These are phyloP conservation scores for Zophobas morio DNA, from an alignment of 1,140 invertebrate species.

Conservation along the genomic window DNA sequence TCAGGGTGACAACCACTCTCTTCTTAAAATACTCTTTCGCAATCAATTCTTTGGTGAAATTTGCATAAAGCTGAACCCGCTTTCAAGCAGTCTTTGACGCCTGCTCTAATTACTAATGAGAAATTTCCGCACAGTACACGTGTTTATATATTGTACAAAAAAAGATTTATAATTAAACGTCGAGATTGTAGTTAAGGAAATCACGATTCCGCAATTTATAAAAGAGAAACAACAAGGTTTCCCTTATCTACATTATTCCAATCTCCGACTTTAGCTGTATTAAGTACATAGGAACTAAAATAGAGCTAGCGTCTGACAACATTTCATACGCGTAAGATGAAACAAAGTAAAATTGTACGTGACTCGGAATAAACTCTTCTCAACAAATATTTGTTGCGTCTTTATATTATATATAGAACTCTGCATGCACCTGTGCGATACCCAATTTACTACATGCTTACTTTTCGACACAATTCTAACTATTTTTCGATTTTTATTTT, in stretches of 20 bases:
- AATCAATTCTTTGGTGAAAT: conserved; percentile 30
- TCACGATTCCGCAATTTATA: conserved; percentile 29
- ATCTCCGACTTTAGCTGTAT: conserved; percentile 42
- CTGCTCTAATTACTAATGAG: conserved; percentile 25
- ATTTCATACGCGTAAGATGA: conserved; percentile 63
- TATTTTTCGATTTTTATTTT: neutral
- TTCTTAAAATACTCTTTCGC: conserved; percentile 26
- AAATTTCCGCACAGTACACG: conserved; percentile 10
- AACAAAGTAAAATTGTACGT: conserved; percentile 65
- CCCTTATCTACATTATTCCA: conserved; percentile 43
- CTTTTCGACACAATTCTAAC: neutral
- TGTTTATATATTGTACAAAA: conserved; percentile 5
- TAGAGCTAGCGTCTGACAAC: conserved; percentile 49
- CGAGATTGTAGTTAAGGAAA: conserved; percentile 35
- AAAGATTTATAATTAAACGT: conserved; percentile 36
- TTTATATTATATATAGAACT: conserved; percentile 51
- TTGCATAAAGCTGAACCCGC: neutral
- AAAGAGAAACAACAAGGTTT: conserved; percentile 40
- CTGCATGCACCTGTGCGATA: conserved; percentile 59
- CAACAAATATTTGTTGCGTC: conserved; percentile 64
- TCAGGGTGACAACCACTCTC: conserved; percentile 21
- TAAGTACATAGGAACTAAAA: conserved; percentile 44
- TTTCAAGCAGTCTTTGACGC: conserved; percentile 16
- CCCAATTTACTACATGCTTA: conserved; percentile 4
- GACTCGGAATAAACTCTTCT: conserved; percentile 64